Evolutionary conservation across 2,113 vertebrate genomes (phyloP).

Genomic region (Oxygymnocypris stewartii): DNA sequence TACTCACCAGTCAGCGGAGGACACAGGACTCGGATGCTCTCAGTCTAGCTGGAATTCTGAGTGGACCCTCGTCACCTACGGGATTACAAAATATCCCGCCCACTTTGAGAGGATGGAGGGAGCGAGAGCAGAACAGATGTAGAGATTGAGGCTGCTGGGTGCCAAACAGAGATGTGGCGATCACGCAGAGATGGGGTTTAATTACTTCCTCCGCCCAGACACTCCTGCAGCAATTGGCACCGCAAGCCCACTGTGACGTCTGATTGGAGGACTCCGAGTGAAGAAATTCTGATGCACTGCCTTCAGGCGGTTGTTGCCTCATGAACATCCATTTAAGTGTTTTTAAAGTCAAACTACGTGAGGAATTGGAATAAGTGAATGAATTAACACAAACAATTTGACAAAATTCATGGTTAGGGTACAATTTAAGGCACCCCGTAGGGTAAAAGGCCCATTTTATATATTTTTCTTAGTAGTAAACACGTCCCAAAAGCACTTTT

Average conservation of each 20-base stretch:
- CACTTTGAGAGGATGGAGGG: conserved; percentile 25
- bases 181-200: conserved; percentile 42
- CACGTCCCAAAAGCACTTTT: not conserved
- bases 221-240: conserved; percentile 44
- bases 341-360: conserved; percentile 15
- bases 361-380: conserved; percentile 8
- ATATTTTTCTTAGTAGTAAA: not conserved
- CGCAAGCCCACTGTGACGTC: conserved; percentile 27
- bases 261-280: conserved; percentile 9
- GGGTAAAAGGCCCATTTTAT: not conserved
- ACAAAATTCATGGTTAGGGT: not conserved
- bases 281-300: not conserved
- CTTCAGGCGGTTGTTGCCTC: conserved; percentile 5
- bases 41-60: conserved; percentile 9
- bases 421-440: not conserved
- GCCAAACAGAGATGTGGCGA: conserved; percentile 29
- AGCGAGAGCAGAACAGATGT: conserved; percentile 35
- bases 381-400: not conserved
- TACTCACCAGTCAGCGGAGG: conserved; percentile 28
- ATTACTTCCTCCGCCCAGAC: conserved; percentile 43
- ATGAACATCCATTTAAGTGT: conserved; percentile 21
- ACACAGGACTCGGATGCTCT: conserved; percentile 23
- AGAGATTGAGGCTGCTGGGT: conserved; percentile 43
- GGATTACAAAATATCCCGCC: conserved; percentile 12
- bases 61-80: not conserved